Percentiles rank a stretch among this genome's conserved stretches.
phyloP scores from a whole-genome alignment of 2,113 vertebrate species.

The Phyllopteryx taeniolatus region DNA sequence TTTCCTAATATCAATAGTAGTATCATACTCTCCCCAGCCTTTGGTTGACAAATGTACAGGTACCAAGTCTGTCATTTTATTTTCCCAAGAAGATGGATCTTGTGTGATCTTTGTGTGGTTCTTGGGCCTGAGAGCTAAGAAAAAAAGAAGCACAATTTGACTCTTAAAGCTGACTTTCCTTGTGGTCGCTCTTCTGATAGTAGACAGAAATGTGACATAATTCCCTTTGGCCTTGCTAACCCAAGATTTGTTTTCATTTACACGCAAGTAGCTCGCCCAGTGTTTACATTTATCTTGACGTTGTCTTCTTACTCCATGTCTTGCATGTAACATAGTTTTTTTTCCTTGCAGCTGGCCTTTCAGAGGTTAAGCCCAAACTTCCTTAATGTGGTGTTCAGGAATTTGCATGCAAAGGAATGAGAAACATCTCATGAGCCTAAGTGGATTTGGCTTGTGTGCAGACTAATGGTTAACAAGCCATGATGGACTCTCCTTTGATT shows the following conservation, averaged over 20 bases:
- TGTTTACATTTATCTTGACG: constrained; percentile 44
- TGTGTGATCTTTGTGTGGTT: constrained; percentile 5
- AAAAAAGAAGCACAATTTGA: not conserved
- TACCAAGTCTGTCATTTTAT: not conserved
- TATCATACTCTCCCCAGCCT: constrained; percentile 25
- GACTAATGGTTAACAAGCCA: constrained; percentile 54
- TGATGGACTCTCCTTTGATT: constrained; percentile 51
- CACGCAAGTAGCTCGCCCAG: constrained; percentile 38
- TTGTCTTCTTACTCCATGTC: constrained; percentile 25
- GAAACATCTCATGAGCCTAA: constrained; percentile 54
- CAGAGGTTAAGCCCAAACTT: constrained; percentile 43
- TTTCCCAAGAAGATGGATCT: constrained; percentile 1
- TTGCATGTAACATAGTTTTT: constrained; percentile 11
- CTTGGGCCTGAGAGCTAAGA: constrained; percentile 4
- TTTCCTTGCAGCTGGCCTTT: constrained; percentile 17
- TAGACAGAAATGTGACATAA: constrained; percentile 13
- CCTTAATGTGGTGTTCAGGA: constrained; percentile 41
- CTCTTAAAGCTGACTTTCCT: constrained; percentile 21
- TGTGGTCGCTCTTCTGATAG: constrained; percentile 16
- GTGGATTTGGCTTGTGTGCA: constrained; percentile 47
- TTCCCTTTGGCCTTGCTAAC: not conserved
- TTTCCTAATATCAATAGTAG: constrained; percentile 55
- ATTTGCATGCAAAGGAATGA: constrained; percentile 56
- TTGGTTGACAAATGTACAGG: not conserved
- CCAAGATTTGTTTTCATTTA: constrained; percentile 42